These are phyloP conservation scores for Labroides dimidiatus DNA, from an alignment of 2,797 vertebrate species.

Conservation along the genomic window DNA sequence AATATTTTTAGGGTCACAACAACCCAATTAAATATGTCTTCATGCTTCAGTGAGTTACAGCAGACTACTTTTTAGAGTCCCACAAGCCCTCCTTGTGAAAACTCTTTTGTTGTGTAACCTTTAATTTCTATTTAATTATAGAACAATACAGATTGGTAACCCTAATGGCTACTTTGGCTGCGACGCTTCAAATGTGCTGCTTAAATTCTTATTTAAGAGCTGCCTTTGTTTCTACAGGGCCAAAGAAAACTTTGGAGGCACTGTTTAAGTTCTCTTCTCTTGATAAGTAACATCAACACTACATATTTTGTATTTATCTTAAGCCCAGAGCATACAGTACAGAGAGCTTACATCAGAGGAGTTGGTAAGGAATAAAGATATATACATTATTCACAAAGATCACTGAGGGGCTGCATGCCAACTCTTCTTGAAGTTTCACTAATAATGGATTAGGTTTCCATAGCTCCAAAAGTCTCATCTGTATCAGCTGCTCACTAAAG, in stretches of 20 bases:
- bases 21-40: conserved; percentile 51
- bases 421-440: background rate
- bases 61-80: conserved; percentile 42
- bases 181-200: background rate
- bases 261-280: background rate
- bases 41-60: conserved; percentile 37
- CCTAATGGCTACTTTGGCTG: background rate
- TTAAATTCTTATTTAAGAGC: background rate
- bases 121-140: conserved; percentile 42
- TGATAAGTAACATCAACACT: background rate
- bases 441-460: background rate
- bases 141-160: conserved; percentile 9
- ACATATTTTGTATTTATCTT: background rate
- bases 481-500: background rate
- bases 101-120: conserved; percentile 25
- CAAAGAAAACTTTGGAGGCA: background rate
- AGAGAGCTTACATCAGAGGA: background rate
- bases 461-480: background rate
- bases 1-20: conserved; percentile 52
- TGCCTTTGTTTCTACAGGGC: background rate
- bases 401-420: background rate
- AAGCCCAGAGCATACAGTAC: background rate
- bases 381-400: background rate
- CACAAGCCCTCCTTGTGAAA: conserved; percentile 11
- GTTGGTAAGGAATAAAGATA: no score